Base-by-base conservation (phyloP, 2,888 invertebrate genomes). In the Chelonus formosanus region DNA sequence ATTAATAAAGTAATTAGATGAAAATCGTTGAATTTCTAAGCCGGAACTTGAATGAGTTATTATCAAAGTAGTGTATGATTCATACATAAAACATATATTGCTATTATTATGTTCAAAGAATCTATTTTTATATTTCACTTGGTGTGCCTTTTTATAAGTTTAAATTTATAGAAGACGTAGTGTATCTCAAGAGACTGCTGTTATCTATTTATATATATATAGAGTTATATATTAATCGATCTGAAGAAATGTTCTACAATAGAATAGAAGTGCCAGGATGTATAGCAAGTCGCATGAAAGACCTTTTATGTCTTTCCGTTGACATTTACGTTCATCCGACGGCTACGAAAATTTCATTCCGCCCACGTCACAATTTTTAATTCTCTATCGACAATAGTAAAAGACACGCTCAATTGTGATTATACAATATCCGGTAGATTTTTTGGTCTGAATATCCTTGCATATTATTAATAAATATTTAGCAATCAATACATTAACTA, bases 301-400 rank as follows among this genome's bases (percentile, higher is more conserved):
- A 43, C 20, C 44, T 56, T 56, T 56, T 56, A 40, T 31, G 8
- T 44, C 43, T 44, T 56, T 31, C 31, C 40, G 6, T 44, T 20
- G 44, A 56, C 56, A 56, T 56, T 44, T 43, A 56, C 56, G 43
- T 36, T 56, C 43, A 56, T 56, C 56, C 56, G 56, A 56, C 56
- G 44, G 56, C 43, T 31, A 31, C 31, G 43, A 56, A 40, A 43
- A 56, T 56, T 56, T 56, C 43, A 56, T 56, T 56, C 40, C 5
- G 31, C 10, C 32, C 31, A 8, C 36, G 40, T 20, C 56, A 31
- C 56, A 10, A 7, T 43, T 40, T n/a, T 36, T 32, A 56, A 20
- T 56, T 56, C 36, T 31, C 44, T 31, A 10, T 44, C 8, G 56
- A 56, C 43, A 4, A 56, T 44, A 31, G 36, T 7, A 3, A 56